Conservation (phyloP, 2,797 vertebrate species). For the Mycteria americana region DNA sequence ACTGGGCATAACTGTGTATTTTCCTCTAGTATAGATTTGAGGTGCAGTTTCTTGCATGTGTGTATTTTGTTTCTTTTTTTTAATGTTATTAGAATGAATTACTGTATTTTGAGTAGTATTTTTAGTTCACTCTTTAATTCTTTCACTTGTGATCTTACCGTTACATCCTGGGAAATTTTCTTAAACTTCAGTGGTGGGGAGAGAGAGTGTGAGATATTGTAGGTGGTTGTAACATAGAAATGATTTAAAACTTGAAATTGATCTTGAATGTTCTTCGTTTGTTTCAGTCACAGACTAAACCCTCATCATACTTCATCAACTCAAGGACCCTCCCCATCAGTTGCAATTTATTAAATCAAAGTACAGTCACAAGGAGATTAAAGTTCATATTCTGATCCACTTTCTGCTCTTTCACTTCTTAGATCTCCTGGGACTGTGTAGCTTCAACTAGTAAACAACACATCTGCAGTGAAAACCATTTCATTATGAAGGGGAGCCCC, state of each 20-base stretch:
- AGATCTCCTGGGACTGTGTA: not conserved
- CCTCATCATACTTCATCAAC: not conserved
- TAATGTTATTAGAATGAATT: not conserved
- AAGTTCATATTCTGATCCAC: not conserved
- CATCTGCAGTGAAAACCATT: not conserved
- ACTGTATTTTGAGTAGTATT: not conserved
- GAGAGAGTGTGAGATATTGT: not conserved
- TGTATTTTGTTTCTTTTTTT: not conserved
- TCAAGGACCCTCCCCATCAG: not conserved
- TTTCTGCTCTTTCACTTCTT: not conserved
- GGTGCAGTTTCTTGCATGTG: not conserved
- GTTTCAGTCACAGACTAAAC: not conserved
- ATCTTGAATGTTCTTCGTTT: not conserved
- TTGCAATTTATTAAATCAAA: not conserved
- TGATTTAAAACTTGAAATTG: not conserved
- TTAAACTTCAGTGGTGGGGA: not conserved
- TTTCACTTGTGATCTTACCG: not conserved
- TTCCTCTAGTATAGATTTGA: not conserved
- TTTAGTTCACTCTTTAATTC: not conserved
- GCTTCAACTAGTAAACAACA: not conserved
- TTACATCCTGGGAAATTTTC: not conserved
- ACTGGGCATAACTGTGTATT: not conserved
- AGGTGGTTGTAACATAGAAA: not conserved
- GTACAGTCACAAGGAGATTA: not conserved
- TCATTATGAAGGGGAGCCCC: not conserved